These are phyloP conservation scores for Sminthurinus aureus DNA, from an alignment of 2,888 invertebrate species.

Conservation along the genomic window DNA sequence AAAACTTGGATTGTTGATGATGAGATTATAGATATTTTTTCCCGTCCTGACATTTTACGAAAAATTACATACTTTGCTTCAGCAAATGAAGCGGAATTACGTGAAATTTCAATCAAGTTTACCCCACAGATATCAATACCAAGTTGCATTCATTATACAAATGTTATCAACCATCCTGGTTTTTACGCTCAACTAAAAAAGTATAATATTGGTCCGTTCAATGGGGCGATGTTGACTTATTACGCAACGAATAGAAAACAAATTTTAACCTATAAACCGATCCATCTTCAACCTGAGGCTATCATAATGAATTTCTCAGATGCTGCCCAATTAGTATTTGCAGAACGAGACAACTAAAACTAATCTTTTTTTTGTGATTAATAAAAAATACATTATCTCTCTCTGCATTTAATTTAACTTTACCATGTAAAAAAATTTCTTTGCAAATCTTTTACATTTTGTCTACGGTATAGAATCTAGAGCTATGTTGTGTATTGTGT, in stretches of 20 bases:
- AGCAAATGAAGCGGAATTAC: slow-evolving; percentile 14
- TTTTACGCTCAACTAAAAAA: slow-evolving; percentile 33
- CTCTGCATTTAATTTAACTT: neutral
- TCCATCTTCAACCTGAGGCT: slow-evolving; percentile 10
- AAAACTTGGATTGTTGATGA: slow-evolving; percentile 32
- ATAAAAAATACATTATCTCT: neutral
- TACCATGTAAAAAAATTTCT: neutral
- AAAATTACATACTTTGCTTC: slow-evolving; percentile 37
- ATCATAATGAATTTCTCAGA: slow-evolving; percentile 24
- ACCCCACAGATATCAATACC: slow-evolving; percentile 8
- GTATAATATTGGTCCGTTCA: slow-evolving; percentile 32
- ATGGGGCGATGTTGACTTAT: slow-evolving; percentile 29
- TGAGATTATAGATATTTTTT: slow-evolving; percentile 23
- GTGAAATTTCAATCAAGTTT: slow-evolving; percentile 24
- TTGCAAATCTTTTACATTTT: neutral
- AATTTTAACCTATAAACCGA: slow-evolving; percentile 28
- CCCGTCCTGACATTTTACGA: slow-evolving; percentile 32
- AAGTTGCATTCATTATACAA: slow-evolving; percentile 4
- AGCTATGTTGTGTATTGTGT: too few relatives aligned
- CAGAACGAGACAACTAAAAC: neutral
- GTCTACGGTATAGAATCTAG: neutral
- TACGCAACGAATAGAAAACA: neutral
- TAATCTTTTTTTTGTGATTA: neutral
- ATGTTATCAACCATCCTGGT: slow-evolving; percentile 22
- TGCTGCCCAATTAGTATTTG: slow-evolving; percentile 9